Base-by-base conservation (phyloP, 2,113 vertebrate genomes). In the Egretta garzetta region DNA sequence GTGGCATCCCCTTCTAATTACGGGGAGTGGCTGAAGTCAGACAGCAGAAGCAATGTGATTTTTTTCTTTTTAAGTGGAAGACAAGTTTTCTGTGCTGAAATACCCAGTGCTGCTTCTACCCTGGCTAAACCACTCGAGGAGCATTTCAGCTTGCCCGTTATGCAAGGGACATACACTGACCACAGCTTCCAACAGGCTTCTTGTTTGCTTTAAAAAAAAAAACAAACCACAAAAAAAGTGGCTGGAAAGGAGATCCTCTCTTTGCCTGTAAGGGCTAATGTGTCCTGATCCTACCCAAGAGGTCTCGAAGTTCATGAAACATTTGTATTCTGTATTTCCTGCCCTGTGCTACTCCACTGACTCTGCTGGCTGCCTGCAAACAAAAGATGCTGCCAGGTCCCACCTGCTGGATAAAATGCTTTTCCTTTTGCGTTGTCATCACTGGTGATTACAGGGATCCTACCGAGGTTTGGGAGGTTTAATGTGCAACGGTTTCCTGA, bases 251-350 rank as follows among this genome's bases (percentile, higher is more conserved):
- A 55, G 73, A 43, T 72, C 16, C 39, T 66, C 1, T 80, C n/a
- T 94, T 94, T 86, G 18, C 7, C 49, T 26, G 1, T 2, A 45
- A 79, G 58, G 27, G 33, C 45, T 82, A 1, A 33, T 2, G 2
- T 32, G 22, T 68, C 66, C 80, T 92, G 33, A 49, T 91, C 39
- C 14, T 64, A 12, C 33, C 64, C 58, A 45, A 47, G 76, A 91
- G 88, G 80, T 91, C 83, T 93, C 33, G 37, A 45, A 93, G 95
- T 93, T 96, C 89, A 70, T 3, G 26, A 47, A 87, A 66, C 91
- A 73, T 75, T 89, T 64, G 66, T 53, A 2, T 87, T 71, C 72
- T 60, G 24, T 53, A n/a, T 37, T 85, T 96, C 95, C 89, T 95
- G 47, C 53, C 6, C 35, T 70, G 70, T 58, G 41, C 72, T 86